Evolutionary conservation across 2,797 vertebrate genomes (phyloP), one percentile per base, ranked within the genome.

Genomic region (Microctenopoma stevenorrisi): DNA sequence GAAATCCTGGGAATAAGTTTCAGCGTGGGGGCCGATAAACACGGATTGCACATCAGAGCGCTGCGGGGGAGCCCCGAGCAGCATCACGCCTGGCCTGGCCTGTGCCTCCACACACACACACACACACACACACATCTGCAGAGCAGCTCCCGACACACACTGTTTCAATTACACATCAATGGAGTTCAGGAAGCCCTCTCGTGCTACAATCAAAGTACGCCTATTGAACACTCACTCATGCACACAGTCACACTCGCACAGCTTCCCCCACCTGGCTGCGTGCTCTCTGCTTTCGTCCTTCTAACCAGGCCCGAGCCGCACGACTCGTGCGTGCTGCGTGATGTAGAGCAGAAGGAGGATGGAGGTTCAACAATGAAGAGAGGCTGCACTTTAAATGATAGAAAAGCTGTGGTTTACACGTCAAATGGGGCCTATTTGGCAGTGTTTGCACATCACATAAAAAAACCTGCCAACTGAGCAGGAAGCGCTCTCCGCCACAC

Each of bases 161-260:
- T 15, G 85, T 71, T 90, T 88, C 79, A 85, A 87, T 91, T 89
- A 91, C 85, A 91, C 85, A 87, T 92, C 86, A 89, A 74, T 81
- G 70, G 79, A 59, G 63, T 65, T 69, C 86, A 83, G 77, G 85
- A 86, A 88, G 88, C 83, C 59, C 83, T 87, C 78, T 86, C 76
- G 50, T 86, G 87, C 82, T 76, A 66, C 84, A 83, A 72, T 83
- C 77, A 85, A 72, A 80, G 73, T 52, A 79, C 42, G 72, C 69
- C 78, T 38, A 61, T 86, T 83, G 83, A 81, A 87, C 83, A 67
- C 81, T 83, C 87, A 79, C 79, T 87, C 84, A 81, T 58, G 53
- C 85, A 81, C 85, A 33, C 6, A 40, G 73, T 44, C 72, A 42
- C 49, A 38, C 53, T 40, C 37, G 3, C 38, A 44, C 18, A 74